Percentiles rank a stretch among this genome's conserved stretches.
phyloP scores from a whole-genome alignment of 2,888 invertebrate species.

The Adineta ricciae region DNA sequence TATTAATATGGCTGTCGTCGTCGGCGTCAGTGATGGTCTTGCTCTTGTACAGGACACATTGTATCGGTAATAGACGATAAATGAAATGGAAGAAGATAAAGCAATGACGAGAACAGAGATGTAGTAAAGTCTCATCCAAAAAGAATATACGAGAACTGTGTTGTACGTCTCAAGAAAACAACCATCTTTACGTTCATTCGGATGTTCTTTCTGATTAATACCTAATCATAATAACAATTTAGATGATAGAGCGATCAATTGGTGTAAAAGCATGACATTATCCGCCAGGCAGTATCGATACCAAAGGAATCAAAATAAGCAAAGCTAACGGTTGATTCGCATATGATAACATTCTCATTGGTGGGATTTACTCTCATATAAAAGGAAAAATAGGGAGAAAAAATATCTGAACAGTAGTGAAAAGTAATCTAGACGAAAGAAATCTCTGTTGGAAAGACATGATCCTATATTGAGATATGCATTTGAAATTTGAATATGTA shows the following conservation, averaged over 20 bases:
- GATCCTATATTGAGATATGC: no score
- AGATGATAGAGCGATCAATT: background rate
- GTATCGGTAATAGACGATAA: background rate
- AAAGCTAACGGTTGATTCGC: background rate
- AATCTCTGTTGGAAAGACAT: background rate
- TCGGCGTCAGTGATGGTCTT: background rate
- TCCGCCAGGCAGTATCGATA: background rate
- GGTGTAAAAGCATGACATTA: background rate
- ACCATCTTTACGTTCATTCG: no score
- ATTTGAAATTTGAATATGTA: no score
- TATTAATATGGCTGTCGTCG: background rate
- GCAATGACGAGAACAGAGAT: background rate
- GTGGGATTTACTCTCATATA: no score
- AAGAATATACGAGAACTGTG: no score
- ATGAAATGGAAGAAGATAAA: background rate
- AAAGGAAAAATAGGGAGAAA: no score
- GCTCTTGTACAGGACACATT: background rate
- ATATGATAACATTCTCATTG: no score
- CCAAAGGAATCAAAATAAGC: background rate
- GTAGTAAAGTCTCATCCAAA: no score
- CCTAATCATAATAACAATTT: background rate
- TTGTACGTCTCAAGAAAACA: no score
- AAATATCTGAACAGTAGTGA: no score
- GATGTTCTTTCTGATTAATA: no score
- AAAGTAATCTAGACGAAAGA: background rate